Percentiles rank a stretch among this genome's conserved stretches.
These are phyloP conservation scores for chimpanzee (Pan troglodytes) DNA, from an alignment of 2,113 vertebrate genomes.

Conservation along the genomic window DNA sequence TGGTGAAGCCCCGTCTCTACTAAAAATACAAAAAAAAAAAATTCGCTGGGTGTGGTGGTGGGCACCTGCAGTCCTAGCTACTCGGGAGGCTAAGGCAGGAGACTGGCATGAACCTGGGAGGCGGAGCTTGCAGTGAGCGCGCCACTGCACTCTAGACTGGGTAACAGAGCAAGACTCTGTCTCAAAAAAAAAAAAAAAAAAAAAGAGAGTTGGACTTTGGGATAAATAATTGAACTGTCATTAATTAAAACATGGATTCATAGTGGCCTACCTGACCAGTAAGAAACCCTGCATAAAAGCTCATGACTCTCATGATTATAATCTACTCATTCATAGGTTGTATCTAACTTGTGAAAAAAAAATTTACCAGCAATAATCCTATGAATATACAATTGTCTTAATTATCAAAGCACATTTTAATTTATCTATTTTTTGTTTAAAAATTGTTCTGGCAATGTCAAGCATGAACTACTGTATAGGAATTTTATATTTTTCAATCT, in stretches of 20 bases:
- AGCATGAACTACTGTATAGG: neutral
- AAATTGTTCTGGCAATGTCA: neutral
- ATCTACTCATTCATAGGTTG: neutral
- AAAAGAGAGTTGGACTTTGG: neutral
- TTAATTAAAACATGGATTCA: neutral
- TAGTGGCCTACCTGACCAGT: neutral
- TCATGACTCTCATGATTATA: neutral
- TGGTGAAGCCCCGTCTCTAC: no score
- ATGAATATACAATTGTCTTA: neutral
- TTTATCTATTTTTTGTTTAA: neutral
- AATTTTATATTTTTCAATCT: neutral
- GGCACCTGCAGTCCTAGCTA: no score
- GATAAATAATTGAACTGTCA: neutral
- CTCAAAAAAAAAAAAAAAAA: no score
- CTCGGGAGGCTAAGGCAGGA: no score
- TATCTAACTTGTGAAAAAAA: neutral
- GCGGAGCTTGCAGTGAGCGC: no score
- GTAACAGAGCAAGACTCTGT: no score
- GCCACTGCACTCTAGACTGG: no score
- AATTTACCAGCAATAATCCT: neutral
- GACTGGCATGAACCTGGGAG: no score
- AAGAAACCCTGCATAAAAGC: neutral
- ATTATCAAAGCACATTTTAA: conserved; percentile 8
- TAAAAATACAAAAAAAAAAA: no score
- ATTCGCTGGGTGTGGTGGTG: no score